Percentiles rank a stretch among this genome's conserved stretches.
Conservation (phyloP, 2,113 vertebrate genomes). For the Fulmarus glacialis region DNA sequence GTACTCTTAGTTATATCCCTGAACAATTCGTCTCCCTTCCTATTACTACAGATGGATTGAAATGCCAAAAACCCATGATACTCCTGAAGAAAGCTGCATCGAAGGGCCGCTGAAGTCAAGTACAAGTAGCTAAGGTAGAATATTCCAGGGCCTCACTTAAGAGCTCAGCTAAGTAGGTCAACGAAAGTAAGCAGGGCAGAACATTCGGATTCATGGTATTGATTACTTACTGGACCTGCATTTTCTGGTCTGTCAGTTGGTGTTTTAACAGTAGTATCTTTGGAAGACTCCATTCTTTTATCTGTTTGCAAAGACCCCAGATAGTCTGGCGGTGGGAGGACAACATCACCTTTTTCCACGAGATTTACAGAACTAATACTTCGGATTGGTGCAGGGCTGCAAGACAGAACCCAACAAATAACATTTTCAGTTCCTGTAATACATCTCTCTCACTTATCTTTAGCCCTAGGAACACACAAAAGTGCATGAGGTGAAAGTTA, state of each 20-base stretch:
- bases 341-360: slow-evolving; percentile 76
- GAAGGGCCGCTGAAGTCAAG: background rate
- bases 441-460: background rate
- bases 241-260: background rate
- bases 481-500: background rate
- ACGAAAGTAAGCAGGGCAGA: background rate
- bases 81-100: background rate
- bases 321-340: slow-evolving; percentile 91
- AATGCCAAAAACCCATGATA: background rate
- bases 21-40: background rate
- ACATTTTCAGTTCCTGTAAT: background rate
- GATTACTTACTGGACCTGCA: slow-evolving; percentile 61
- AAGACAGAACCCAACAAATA: background rate
- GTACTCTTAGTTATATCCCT: background rate
- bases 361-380: slow-evolving; percentile 83
- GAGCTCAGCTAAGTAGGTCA: background rate
- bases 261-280: background rate
- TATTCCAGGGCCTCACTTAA: background rate
- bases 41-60: background rate
- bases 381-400: slow-evolving; percentile 76
- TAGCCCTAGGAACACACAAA: background rate
- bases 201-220: accelerated
- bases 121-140: background rate
- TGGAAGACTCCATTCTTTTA: background rate
- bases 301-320: slow-evolving; percentile 65